Evolutionary conservation across 35 echinoderm and acorn worm genomes (phyloP).

Genomic region (Heliocidaris erythrogramma): DNA sequence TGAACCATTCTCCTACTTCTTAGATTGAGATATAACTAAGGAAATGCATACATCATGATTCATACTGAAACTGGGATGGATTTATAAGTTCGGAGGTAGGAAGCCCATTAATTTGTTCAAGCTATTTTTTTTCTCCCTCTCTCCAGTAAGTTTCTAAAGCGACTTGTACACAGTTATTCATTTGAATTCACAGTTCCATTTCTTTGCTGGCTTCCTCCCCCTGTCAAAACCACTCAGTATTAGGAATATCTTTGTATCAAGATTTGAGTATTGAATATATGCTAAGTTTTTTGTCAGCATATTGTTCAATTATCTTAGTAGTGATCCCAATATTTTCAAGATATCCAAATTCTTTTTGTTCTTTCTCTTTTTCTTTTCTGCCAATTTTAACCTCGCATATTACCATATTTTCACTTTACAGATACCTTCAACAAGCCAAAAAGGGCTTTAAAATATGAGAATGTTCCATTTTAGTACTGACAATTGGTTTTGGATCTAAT

Average conservation of each 20-base stretch:
- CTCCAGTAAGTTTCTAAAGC: not conserved
- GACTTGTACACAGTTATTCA: not conserved
- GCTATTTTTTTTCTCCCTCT: constrained; percentile 25
- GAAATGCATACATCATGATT: constrained; percentile 39
- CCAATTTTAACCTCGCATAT: not conserved
- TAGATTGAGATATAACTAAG: constrained; percentile 38
- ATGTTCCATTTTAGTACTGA: too few species aligned
- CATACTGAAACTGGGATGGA: constrained; percentile 38
- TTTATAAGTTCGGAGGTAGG: constrained; percentile 11
- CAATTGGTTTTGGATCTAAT: too few species aligned
- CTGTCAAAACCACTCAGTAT: not conserved
- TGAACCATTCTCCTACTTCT: constrained; percentile 3
- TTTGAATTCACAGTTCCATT: not conserved
- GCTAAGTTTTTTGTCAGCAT: not conserved
- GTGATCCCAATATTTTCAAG: not conserved
- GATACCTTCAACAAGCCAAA: too few species aligned
- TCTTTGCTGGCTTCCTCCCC: not conserved
- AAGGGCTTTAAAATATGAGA: too few species aligned
- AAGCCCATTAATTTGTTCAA: constrained; percentile 41
- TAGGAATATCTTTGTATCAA: not conserved
- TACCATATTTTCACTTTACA: too few species aligned
- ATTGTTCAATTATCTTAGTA: not conserved
- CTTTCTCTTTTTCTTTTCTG: not conserved
- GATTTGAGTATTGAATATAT: not conserved
- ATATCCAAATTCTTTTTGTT: not conserved